phyloP scores from a whole-genome alignment of 2,113 vertebrate species.

The Cyanoramphus novaezelandiae region DNA sequence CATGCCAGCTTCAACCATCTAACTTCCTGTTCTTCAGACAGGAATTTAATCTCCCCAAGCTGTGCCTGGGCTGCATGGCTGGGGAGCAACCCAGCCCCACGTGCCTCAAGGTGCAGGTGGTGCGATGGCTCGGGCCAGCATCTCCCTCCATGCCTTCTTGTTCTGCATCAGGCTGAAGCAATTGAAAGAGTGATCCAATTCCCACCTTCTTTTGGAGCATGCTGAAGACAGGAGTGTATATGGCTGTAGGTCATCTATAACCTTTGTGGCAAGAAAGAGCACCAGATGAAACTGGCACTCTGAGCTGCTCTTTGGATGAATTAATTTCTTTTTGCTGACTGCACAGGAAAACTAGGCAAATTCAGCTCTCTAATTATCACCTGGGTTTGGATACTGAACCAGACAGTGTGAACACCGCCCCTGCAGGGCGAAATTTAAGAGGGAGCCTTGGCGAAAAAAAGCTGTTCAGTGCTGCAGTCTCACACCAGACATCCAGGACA shows the following conservation, averaged over 20 bases:
- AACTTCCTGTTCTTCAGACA: not conserved
- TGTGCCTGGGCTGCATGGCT: not conserved
- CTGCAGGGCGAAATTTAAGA: not conserved
- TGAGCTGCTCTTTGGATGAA: not conserved
- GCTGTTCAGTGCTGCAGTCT: not conserved
- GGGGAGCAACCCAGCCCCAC: fast-evolving
- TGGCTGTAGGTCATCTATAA: not conserved
- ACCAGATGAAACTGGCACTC: not conserved
- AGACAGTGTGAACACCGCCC: not conserved
- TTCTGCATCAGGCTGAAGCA: not conserved
- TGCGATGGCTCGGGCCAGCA: not conserved
- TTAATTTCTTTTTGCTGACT: not conserved
- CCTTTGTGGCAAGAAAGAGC: not conserved
- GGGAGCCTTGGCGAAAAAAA: not conserved
- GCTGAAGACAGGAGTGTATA: not conserved
- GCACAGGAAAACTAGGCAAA: not conserved
- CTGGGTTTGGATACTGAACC: not conserved
- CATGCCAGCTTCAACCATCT: not conserved
- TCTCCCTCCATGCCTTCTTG: not conserved
- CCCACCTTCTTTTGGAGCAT: fast-evolving
- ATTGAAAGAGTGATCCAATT: not conserved
- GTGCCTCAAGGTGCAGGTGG: not conserved
- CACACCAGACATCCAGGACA: not conserved
- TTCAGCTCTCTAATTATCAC: not conserved
- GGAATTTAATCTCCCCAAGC: not conserved